Evolutionary conservation across 1,140 invertebrate genomes (phyloP), one percentile per base, ranked within the genome.

Genomic region (Bicyclus anynana): DNA sequence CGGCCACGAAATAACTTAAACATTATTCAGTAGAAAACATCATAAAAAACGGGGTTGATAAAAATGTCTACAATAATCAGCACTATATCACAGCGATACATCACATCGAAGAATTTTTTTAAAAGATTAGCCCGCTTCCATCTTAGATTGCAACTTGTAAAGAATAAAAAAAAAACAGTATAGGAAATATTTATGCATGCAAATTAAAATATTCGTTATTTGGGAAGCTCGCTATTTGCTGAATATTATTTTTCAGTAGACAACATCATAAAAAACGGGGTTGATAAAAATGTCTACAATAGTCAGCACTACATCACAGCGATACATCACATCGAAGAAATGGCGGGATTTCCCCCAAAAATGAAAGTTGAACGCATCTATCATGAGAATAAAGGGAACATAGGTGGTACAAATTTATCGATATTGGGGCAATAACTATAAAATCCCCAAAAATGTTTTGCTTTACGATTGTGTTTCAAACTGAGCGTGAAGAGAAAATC

Each of bases 121-220:
- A n/a, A n/a, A n/a, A n/a, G n/a, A n/a, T n/a, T n/a, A n/a, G n/a
- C n/a, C n/a, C n/a, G n/a, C n/a, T n/a, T n/a, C n/a, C n/a, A n/a
- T n/a, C n/a, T n/a, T n/a, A n/a, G n/a, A n/a, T n/a, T n/a, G n/a
- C n/a, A n/a, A n/a, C n/a, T n/a, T n/a, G n/a, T n/a, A n/a, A n/a
- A n/a, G n/a, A n/a, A n/a, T n/a, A n/a, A n/a, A n/a, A n/a, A n/a
- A n/a, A n/a, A n/a, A n/a, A n/a, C n/a, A n/a, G n/a, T n/a, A n/a
- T n/a, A n/a, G n/a, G n/a, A n/a, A n/a, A n/a, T n/a, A n/a, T n/a
- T n/a, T n/a, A n/a, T n/a, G n/a, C n/a, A n/a, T 44, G 51, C 54
- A 63, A 67, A 65, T 66, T 66, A 61, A 66, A 64, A 63, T 46
- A 51, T 38, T 29, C 29, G 55, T 58, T 64, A 62, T 60, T 67